Evolutionary conservation across 1,140 invertebrate species (phyloP).

Genomic region (Kradibia gibbosae): DNA sequence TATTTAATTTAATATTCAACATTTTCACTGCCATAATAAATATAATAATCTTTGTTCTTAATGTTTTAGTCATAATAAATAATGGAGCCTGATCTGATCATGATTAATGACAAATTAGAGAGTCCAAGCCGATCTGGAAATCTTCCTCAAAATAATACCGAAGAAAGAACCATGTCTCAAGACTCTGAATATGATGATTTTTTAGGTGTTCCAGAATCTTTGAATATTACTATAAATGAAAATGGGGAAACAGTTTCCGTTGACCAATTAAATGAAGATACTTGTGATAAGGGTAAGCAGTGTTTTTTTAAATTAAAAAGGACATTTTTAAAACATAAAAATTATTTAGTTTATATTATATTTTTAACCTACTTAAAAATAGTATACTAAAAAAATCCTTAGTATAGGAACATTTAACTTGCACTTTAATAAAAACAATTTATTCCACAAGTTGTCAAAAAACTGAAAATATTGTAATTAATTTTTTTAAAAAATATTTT

Average conservation of each 20-base stretch:
- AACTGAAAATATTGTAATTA: too few relatives aligned
- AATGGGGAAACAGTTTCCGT: slow-evolving; percentile 64
- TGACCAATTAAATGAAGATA: slow-evolving; percentile 33
- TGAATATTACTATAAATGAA: slow-evolving; percentile 73
- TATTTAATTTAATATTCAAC: too few relatives aligned
- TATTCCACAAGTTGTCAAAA: too few relatives aligned
- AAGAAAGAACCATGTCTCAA: slow-evolving; percentile 55
- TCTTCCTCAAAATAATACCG: slow-evolving; percentile 26
- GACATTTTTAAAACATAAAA: neutral
- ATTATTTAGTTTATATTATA: neutral
- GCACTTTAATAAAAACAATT: too few relatives aligned
- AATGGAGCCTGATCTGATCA: slow-evolving; percentile 22
- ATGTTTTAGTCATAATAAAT: slow-evolving; percentile 24
- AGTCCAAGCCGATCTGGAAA: neutral
- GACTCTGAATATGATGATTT: slow-evolving; percentile 79
- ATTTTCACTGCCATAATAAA: too few relatives aligned
- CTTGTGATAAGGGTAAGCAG: slow-evolving; percentile 49
- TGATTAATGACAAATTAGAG: slow-evolving; percentile 25
- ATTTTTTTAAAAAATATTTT: too few relatives aligned
- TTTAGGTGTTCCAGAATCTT: slow-evolving; percentile 75
- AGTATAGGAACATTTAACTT: too few relatives aligned
- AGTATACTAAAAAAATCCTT: too few relatives aligned
- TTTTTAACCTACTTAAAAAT: too few relatives aligned
- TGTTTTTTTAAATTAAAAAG: neutral
- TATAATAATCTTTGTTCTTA: too few relatives aligned